These are phyloP conservation scores for Pristiophorus japonicus DNA, from an alignment of 2,113 vertebrate species.

Conservation along the genomic window DNA sequence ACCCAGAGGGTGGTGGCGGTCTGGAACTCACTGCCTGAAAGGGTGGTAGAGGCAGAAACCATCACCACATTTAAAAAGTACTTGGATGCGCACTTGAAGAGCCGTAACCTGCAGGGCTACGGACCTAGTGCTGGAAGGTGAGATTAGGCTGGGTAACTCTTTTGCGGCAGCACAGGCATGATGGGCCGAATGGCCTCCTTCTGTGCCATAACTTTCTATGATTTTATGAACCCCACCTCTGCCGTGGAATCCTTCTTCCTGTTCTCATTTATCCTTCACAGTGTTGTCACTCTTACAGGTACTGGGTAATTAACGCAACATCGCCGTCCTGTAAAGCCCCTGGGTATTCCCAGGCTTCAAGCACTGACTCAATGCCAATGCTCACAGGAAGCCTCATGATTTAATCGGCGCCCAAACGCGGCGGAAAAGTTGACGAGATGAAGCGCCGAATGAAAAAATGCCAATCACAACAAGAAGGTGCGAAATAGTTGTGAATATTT, in stretches of 20 bases:
- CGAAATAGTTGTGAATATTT: background rate
- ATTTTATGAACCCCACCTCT: background rate
- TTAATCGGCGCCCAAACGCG: conserved; percentile 35
- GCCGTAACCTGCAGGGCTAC: no score
- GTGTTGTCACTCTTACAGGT: background rate
- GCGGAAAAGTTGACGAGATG: conserved; percentile 13
- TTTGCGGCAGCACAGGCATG: no score
- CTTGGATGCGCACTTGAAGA: no score
- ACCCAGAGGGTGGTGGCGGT: no score
- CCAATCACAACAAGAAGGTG: background rate
- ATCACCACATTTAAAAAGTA: no score
- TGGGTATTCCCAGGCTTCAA: conserved; percentile 47
- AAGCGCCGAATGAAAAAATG: background rate
- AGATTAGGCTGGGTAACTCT: no score
- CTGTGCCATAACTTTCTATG: no score
- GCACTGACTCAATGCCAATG: conserved; percentile 40
- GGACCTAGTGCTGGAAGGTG: no score
- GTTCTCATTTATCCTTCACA: background rate
- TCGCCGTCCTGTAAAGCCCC: conserved; percentile 45
- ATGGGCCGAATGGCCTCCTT: no score
- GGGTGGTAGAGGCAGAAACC: no score
- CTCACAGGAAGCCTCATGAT: conserved; percentile 44
- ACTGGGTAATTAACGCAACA: background rate
- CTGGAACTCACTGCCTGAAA: no score
- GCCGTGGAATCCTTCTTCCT: background rate